These are phyloP conservation scores for Zhuqinia jingwanae DNA, from an alignment of 2,888 invertebrate genomes.

Conservation along the genomic window DNA sequence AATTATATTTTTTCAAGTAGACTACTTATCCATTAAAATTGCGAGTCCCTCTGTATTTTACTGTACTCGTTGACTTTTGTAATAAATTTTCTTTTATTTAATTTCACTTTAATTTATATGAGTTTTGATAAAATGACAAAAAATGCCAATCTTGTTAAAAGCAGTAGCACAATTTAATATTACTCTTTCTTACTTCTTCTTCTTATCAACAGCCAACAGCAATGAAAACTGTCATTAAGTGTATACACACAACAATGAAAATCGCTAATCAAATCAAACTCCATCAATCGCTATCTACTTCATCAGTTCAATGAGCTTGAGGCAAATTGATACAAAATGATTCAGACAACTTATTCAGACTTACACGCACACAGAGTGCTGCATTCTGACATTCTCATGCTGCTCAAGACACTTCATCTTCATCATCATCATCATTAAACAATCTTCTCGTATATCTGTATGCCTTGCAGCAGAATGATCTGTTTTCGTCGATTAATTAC, in stretches of 20 bases:
- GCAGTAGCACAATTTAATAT: no score
- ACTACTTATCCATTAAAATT: not conserved
- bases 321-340: not conserved
- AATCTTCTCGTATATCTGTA: not conserved
- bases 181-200: no score
- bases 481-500: conserved; percentile 10
- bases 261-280: not conserved
- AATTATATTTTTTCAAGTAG: not conserved
- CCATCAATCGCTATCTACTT: no score
- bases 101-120: no score
- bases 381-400: no score
- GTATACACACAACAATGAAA: not conserved
- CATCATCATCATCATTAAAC: not conserved
- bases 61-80: no score
- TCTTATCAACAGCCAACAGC: not conserved
- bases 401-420: not conserved
- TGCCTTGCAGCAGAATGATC: not conserved
- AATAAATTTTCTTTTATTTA: no score
- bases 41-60: no score
- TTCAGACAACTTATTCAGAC: not conserved
- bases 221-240: not conserved
- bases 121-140: no score
- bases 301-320: conserved; percentile 9
- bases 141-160: no score
- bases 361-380: no score